Evolutionary conservation across 1,140 invertebrate species (phyloP), one percentile per base, ranked within the genome.

Genomic region (Nephotettix cincticeps): DNA sequence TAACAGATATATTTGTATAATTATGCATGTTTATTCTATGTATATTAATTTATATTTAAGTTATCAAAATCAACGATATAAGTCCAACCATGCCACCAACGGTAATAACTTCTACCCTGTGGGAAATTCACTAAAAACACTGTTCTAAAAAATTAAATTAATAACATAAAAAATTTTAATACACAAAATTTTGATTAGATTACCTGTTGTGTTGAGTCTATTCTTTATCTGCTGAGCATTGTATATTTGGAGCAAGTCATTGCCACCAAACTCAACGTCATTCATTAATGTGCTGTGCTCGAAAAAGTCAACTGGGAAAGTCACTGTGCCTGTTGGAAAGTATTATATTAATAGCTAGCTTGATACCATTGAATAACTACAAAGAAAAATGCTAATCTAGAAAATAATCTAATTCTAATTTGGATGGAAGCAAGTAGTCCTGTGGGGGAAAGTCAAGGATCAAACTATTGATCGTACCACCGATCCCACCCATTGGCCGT

Each of bases 231-330:
- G 97, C n/a, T 91, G 88, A 0, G 90, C 89, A 79, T 98, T 98
- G 78, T 99, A 99, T 45, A 98, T 91, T 83, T 99, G 95, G 0
- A 99, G 81, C 0, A 99, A 80, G 83, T 99, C 97, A 80, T 96
- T 96, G 1, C 97, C 97, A 25, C 95, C 96, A 80, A 94, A 98
- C 80, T 98, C 97, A 0, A 98, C 89, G 75, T 99, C 96, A 76
- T 90, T 92, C 86, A 98, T 19, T 9, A 89, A 85, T 70, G 91
- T 90, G 79, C 95, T 98, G 78, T 97, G 93, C 81, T 99, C 97
- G 81, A 99, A 99, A 83, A 98, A 99, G 79, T 99, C 97, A 25
- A 97, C 90, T 0, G 96, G 94, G 78, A 99, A 98, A 14, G 87
- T 84, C 0, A 86, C 79, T 72, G 81, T 80, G 47, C 85, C 84